Evolutionary conservation across 2,113 vertebrate genomes (phyloP).

Genomic region (Mastomys natalensis): DNA sequence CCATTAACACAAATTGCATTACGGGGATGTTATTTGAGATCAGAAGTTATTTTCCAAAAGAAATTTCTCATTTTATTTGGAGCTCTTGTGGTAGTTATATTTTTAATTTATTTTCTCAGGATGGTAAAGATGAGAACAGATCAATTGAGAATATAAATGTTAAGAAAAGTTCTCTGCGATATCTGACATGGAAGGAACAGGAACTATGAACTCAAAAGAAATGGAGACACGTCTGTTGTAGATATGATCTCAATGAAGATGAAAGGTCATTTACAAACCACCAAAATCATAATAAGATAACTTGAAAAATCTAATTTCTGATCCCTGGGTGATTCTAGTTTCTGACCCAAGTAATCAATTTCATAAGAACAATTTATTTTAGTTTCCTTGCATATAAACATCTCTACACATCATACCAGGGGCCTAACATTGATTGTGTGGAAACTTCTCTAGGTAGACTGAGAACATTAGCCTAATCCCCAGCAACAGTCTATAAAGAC

Average conservation of each 20-base stretch:
- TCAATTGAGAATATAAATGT: conserved; percentile 27
- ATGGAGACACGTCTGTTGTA: not conserved
- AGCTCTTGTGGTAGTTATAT: not conserved
- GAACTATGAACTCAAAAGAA: not conserved
- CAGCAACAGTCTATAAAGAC: not conserved
- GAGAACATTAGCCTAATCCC: not conserved
- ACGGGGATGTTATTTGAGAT: not conserved
- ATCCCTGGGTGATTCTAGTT: not conserved
- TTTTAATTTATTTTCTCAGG: not conserved
- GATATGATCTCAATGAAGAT: not conserved
- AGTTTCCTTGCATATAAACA: not conserved
- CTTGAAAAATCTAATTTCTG: not conserved
- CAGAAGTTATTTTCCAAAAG: conserved; percentile 25
- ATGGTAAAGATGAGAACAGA: not conserved
- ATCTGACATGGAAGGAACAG: not conserved
- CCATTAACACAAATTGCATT: conserved; percentile 46
- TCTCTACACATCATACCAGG: not conserved
- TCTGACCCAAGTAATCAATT: not conserved
- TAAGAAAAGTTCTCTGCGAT: not conserved
- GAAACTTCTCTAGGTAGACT: not conserved
- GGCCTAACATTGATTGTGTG: not conserved
- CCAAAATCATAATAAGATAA: not conserved
- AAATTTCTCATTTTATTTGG: not conserved
- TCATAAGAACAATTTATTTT: not conserved
- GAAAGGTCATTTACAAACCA: not conserved